Percentiles rank a stretch among this genome's conserved stretches.
Conservation (phyloP, 2,888 invertebrate species). For the Uropetala carovei region DNA sequence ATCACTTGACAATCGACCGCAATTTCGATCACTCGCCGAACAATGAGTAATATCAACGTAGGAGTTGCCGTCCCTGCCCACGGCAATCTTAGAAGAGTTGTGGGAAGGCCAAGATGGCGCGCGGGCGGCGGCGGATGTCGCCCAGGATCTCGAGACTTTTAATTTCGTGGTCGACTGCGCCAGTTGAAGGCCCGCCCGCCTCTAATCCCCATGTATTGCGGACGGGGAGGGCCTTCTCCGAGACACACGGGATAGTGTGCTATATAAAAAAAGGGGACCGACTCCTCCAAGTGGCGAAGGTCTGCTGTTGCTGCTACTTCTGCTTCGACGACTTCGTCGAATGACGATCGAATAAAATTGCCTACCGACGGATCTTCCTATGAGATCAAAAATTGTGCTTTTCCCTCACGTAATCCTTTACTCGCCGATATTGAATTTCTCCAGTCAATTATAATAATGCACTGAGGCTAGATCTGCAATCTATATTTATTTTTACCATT, state of each 20-base stretch:
- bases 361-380: not conserved
- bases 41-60: constrained; percentile 30
- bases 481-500: no score
- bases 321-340: not conserved
- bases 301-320: not conserved
- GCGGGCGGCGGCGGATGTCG: constrained; percentile 46
- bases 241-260: not conserved
- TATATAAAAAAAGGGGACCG: not conserved
- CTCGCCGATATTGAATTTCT: no score
- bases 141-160: constrained; percentile 51
- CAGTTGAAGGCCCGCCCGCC: not conserved
- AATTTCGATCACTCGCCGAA: constrained; percentile 12
- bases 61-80: not conserved
- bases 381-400: not conserved
- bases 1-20: constrained; percentile 17
- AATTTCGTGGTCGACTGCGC: constrained; percentile 50
- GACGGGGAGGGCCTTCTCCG: not conserved
- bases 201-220: not conserved
- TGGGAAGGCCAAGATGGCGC: constrained; percentile 35
- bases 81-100: not conserved
- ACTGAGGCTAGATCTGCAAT: no score
- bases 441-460: no score
- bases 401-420: not conserved
- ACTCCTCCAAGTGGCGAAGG: not conserved
- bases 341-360: not conserved